A percentile compares a stretch with the other conserved stretches of the same genome.
phyloP scores from a whole-genome alignment of 1,140 invertebrate species.

The Calosoma granatense region DNA sequence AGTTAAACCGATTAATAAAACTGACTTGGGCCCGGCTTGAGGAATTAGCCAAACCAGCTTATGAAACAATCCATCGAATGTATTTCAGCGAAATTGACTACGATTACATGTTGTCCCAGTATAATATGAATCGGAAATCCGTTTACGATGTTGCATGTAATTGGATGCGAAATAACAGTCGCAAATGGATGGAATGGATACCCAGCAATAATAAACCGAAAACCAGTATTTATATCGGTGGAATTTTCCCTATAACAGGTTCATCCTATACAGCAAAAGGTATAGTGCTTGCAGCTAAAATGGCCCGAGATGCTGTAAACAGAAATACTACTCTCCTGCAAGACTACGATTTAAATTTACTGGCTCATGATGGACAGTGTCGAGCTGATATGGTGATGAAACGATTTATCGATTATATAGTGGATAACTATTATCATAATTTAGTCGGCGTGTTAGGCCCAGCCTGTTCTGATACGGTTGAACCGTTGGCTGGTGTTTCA shows the following conservation, averaged over 20 bases:
- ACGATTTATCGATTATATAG: constrained; percentile 64
- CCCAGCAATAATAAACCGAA: constrained; percentile 39
- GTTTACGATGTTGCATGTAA: constrained; percentile 48
- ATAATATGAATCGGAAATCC: constrained; percentile 23
- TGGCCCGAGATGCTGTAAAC: constrained; percentile 60
- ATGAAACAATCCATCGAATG: constrained; percentile 45
- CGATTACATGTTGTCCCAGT: constrained; percentile 39
- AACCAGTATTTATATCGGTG: constrained; percentile 51
- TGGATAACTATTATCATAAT: constrained; percentile 38
- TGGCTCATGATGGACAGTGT: constrained; percentile 58
- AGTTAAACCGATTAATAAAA: constrained; percentile 54
- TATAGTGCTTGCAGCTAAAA: constrained; percentile 49
- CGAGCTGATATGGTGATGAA: constrained; percentile 67
- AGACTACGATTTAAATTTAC: constrained; percentile 51
- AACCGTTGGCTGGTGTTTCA: constrained; percentile 70
- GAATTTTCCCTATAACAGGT: constrained; percentile 60
- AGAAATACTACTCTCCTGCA: constrained; percentile 44
- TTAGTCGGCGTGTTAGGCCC: constrained; percentile 70
- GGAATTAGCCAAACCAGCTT: constrained; percentile 39
- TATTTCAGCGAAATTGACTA: constrained; percentile 45
- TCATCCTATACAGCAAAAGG: constrained; percentile 47
- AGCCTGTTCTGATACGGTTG: constrained; percentile 74
- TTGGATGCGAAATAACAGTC: constrained; percentile 43
- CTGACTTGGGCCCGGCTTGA: constrained; percentile 49
- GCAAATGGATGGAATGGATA: constrained; percentile 39